Evolutionary conservation across 2,888 invertebrate species (phyloP).

Genomic region (Acanthosoma haemorrhoidale): DNA sequence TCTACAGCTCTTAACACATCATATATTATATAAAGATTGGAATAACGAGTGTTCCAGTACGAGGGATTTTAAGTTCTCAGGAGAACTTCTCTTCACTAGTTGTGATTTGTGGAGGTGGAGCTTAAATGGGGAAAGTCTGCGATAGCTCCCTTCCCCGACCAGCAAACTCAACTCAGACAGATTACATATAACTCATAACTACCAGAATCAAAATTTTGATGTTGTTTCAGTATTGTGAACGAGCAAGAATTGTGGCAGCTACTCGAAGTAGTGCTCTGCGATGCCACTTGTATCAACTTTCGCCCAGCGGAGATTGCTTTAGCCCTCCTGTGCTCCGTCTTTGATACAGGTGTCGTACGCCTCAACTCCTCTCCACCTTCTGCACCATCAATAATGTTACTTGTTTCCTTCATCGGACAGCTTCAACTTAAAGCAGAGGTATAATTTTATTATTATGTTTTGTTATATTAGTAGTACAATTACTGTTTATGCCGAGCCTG

Average conservation of each 20-base stretch:
- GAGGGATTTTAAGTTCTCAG: no score
- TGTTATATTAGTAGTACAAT: neutral
- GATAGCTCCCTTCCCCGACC: no score
- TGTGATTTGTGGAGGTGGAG: no score
- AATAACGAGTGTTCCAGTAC: no score
- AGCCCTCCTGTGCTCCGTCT: conserved; percentile 66
- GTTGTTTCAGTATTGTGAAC: conserved; percentile 36
- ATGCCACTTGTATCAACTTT: conserved; percentile 67
- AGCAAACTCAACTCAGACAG: no score
- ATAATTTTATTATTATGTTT: neutral
- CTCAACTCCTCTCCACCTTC: conserved; percentile 38
- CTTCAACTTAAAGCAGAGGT: conserved; percentile 52
- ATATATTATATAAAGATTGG: no score
- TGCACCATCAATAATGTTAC: conserved; percentile 53
- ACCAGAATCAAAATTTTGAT: no score
- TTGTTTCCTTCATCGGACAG: conserved; percentile 66
- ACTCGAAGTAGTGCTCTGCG: conserved; percentile 69
- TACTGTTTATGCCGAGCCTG: no score
- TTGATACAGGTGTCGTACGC: conserved; percentile 52
- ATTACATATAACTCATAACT: no score
- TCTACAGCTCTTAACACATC: no score
- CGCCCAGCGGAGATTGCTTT: conserved; percentile 59
- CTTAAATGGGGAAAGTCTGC: no score
- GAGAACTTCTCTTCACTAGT: no score
- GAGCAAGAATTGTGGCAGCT: conserved; percentile 61